Evolutionary conservation across 2,888 invertebrate species (phyloP).

Genomic region (Chrysodeixis includens): DNA sequence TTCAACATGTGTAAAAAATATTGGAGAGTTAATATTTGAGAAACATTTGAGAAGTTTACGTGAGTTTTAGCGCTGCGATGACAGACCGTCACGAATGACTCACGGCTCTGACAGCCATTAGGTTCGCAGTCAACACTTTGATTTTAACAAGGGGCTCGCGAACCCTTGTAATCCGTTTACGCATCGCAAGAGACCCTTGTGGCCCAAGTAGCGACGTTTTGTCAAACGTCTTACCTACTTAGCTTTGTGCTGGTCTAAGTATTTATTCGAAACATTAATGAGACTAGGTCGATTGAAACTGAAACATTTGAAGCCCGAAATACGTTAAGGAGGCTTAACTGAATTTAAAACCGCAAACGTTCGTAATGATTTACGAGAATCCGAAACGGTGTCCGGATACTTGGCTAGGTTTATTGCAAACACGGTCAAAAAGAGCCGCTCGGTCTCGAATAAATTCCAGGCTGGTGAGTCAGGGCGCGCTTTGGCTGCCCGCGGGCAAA

Average conservation of each 20-base stretch:
- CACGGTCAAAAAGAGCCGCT: slow-evolving; percentile 56
- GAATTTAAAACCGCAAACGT: slow-evolving; percentile 23
- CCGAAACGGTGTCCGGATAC: slow-evolving; percentile 20
- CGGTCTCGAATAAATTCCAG: slow-evolving; percentile 59
- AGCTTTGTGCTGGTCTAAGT: slow-evolving; percentile 66
- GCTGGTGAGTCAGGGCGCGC: slow-evolving; percentile 55
- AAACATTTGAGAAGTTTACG: slow-evolving; percentile 5
- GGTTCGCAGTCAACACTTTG: slow-evolving; percentile 80
- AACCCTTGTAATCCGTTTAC: slow-evolving; percentile 84
- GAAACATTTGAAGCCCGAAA: slow-evolving; percentile 14
- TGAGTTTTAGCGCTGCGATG: slow-evolving; percentile 14
- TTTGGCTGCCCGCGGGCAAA: slow-evolving; percentile 57
- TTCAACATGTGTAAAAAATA: too few relatives aligned
- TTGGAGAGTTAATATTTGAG: background rate
- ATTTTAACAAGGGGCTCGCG: slow-evolving; percentile 77
- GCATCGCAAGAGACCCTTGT: slow-evolving; percentile 72
- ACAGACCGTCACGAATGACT: slow-evolving; percentile 19
- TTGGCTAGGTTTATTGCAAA: slow-evolving; percentile 54
- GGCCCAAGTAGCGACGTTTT: slow-evolving; percentile 72
- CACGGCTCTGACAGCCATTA: slow-evolving; percentile 73
- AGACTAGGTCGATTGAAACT: slow-evolving; percentile 21
- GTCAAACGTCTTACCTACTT: slow-evolving; percentile 74
- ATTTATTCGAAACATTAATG: slow-evolving; percentile 62
- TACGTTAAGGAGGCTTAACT: slow-evolving; percentile 31
- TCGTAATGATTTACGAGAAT: slow-evolving; percentile 14